phyloP scores from a whole-genome alignment of 1,140 invertebrate species.

The Argopecten irradians region DNA sequence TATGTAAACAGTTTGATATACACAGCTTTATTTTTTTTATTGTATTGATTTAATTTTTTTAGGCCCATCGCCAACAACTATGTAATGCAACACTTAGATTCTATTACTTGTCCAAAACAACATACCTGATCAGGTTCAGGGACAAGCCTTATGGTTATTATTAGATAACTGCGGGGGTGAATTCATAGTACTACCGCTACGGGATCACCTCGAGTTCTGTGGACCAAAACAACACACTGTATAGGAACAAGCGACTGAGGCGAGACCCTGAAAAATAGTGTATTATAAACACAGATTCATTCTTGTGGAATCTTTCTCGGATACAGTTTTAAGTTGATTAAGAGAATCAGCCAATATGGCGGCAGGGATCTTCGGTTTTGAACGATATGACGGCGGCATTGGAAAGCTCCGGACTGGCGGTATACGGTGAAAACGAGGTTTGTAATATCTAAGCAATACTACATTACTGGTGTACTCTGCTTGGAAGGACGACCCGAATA shows the following conservation, averaged over 20 bases:
- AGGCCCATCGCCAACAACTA: background rate
- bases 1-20: no score
- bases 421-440: background rate
- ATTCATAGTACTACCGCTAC: background rate
- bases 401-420: background rate
- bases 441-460: background rate
- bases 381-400: background rate
- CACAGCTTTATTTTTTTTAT: no score
- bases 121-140: background rate
- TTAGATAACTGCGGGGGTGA: background rate
- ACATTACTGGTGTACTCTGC: background rate
- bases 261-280: background rate
- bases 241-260: background rate
- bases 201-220: background rate
- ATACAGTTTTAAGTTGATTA: background rate
- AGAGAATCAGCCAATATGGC: background rate
- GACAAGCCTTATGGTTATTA: background rate
- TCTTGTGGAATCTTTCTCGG: background rate
- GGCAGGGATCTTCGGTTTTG: background rate
- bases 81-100: background rate
- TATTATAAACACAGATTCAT: background rate
- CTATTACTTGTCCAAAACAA: background rate
- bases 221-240: background rate
- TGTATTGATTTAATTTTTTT: no score
- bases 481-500: background rate